Evolutionary conservation across 2,113 vertebrate genomes (phyloP).

Genomic region (human): DNA sequence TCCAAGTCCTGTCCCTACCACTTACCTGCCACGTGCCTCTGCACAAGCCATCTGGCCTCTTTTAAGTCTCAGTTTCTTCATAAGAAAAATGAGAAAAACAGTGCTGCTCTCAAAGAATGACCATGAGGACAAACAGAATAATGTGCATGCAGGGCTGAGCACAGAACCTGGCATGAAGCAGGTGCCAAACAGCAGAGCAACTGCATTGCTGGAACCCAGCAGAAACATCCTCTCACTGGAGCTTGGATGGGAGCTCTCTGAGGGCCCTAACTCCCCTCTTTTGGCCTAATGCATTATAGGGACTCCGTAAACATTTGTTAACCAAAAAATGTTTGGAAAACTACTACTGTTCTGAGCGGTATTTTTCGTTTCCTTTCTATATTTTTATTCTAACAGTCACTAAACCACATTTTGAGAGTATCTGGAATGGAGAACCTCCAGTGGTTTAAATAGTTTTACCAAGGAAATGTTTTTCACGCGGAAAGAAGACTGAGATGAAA

Average conservation of each 20-base stretch:
- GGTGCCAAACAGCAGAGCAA: background rate
- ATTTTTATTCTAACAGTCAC: background rate
- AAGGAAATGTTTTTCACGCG: background rate
- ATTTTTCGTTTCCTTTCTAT: background rate
- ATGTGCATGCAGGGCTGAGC: background rate
- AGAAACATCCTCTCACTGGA: background rate
- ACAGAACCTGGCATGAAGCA: background rate
- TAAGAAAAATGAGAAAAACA: background rate
- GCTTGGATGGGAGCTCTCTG: background rate
- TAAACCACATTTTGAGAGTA: background rate
- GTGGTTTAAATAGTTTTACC: background rate
- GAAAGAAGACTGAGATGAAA: background rate
- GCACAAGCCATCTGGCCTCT: background rate
- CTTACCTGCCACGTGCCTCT: background rate
- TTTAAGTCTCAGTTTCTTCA: background rate
- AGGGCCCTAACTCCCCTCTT: background rate
- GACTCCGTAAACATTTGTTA: background rate
- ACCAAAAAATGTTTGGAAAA: background rate
- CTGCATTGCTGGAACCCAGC: background rate
- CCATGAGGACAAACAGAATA: background rate
- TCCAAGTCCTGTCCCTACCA: background rate
- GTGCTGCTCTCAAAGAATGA: background rate
- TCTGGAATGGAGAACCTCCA: background rate
- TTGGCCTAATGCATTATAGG: background rate
- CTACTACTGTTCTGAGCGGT: background rate